These are phyloP conservation scores for Meandrina meandrites DNA, from an alignment of 92 coral and sea anemone genomes.

Conservation along the genomic window DNA sequence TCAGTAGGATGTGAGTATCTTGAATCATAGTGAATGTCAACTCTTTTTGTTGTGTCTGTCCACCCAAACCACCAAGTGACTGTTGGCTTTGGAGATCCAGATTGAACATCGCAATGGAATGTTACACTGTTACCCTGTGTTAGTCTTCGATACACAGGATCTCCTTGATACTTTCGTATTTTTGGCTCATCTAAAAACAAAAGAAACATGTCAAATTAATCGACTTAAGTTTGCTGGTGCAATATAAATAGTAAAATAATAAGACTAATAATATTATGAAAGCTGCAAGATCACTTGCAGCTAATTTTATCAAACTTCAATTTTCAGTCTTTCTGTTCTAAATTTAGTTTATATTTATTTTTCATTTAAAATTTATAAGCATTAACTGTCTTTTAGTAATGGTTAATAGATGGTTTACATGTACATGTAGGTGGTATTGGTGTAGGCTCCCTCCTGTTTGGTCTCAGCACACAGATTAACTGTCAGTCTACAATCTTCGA, in stretches of 20 bases:
- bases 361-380: too few species aligned
- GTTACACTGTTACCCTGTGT: constrained; percentile 34
- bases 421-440: too few species aligned
- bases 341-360: too few species aligned
- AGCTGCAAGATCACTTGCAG: too few species aligned
- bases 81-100: constrained; percentile 49
- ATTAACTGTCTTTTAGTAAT: too few species aligned
- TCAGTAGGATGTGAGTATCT: constrained; percentile 24
- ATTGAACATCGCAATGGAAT: constrained; percentile 24
- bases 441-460: too few species aligned
- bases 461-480: too few species aligned
- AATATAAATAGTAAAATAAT: neutral
- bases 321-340: too few species aligned
- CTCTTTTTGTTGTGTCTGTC: neutral
- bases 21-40: neutral
- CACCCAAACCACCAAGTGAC: constrained; percentile 48
- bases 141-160: neutral
- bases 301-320: too few species aligned
- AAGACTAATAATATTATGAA: too few species aligned
- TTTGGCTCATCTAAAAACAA: neutral
- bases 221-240: neutral
- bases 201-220: neutral
- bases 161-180: constrained; percentile 8
- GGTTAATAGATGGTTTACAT: too few species aligned
- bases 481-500: too few species aligned